Base-by-base conservation (phyloP, 2,113 vertebrate genomes). In the Eclectus roratus region DNA sequence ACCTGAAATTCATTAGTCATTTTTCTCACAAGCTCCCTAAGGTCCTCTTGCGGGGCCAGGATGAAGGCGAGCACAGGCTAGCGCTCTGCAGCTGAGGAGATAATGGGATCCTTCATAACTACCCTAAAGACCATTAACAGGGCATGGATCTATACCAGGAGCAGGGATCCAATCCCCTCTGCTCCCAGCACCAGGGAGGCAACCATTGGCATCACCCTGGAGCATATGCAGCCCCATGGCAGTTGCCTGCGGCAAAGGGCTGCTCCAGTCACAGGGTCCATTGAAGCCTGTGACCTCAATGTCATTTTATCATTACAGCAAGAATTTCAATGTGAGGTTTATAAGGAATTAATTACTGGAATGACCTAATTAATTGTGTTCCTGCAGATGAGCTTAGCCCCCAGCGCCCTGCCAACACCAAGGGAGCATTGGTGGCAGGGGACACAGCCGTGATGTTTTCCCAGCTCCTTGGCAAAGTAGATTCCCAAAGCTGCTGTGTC, bases 1-100 rank as follows among this genome's bases (percentile, higher is more conserved):
- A 96, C 96, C 96, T 94, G 95, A 97, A 96, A 96, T 96, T 94
- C 95, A 98, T 97, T 96, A 97, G 96, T 98, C 93, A 96, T 94
- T 97, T 97, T 96, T 95, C 95, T 96, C 91, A 87, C 96, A 81
- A 55, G 82, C 91, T 97, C 95, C 97, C 93, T 50, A 88, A 94
- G 96, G 97, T 95, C 88, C 72, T 88, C 90, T 95, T 55, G 69
- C 17, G 0, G 86, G 92, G 90, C 88, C 85, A 82, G 93, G 81
- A 97, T 85, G 96, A 97, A 96, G 92, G 90, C 44, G 5, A 94
- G 95, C 27, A 88, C 84, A 81, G 83, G 68, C 68, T 17, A 78
- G 49, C 1, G 5, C 91, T 91, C 94, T 65, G 91, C 92, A 78
- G 94, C 90, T 29, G 19, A 94, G 90, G 53, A 97, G 96, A 96